These are phyloP conservation scores for Aspidiotus destructor DNA, from an alignment of 2,888 invertebrate species.

Conservation along the genomic window DNA sequence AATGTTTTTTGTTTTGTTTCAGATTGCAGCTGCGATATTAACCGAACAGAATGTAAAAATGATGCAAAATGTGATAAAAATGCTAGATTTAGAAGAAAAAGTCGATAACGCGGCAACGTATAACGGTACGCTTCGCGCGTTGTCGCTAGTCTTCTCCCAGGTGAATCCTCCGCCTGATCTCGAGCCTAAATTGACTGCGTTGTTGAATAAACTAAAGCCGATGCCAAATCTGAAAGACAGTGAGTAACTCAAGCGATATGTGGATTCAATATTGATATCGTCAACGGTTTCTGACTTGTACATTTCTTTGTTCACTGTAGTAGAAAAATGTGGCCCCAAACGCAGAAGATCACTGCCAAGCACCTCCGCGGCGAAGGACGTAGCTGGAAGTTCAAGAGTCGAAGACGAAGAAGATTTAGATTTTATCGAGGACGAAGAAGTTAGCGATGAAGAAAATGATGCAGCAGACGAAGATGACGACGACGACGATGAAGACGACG, in stretches of 20 bases:
- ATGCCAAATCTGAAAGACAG: conserved; percentile 14
- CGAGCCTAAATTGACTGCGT: conserved; percentile 19
- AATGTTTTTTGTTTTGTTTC: background rate
- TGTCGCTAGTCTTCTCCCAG: conserved; percentile 16
- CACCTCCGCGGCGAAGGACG: conserved; percentile 1
- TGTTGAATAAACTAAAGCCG: conserved; percentile 21
- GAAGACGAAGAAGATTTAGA: conserved; percentile 23
- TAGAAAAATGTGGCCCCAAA: background rate
- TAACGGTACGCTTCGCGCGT: conserved; percentile 11
- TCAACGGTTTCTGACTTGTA: background rate
- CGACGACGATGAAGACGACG: conserved; percentile 23
- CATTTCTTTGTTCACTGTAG: background rate
- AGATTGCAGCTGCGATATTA: conserved; percentile 17
- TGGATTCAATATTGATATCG: no score
- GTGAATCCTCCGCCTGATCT: conserved; percentile 14
- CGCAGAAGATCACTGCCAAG: background rate
- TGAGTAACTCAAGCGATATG: background rate
- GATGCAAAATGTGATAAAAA: conserved; percentile 18
- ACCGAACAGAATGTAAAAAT: conserved; percentile 29
- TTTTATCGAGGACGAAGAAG: conserved; percentile 28
- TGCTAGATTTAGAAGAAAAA: conserved; percentile 14
- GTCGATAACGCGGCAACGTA: conserved; percentile 10
- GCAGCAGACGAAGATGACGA: conserved; percentile 25
- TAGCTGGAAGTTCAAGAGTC: background rate
- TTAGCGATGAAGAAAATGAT: conserved; percentile 24